These are phyloP conservation scores for Acleris holmiana DNA, from an alignment of 2,888 invertebrate genomes.

Conservation along the genomic window DNA sequence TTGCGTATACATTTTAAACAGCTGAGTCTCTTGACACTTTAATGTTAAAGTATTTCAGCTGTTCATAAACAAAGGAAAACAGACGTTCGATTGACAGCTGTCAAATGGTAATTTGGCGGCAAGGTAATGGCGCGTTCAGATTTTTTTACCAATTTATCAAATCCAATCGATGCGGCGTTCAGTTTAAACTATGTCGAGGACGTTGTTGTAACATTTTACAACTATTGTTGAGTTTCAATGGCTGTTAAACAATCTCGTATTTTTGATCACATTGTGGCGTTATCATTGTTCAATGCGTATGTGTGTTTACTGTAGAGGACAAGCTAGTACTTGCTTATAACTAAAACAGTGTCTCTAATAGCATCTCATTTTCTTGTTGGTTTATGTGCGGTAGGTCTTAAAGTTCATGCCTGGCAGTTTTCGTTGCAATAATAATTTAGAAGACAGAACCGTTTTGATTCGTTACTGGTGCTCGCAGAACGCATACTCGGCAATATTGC, in stretches of 20 bases:
- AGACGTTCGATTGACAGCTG: conserved; percentile 22
- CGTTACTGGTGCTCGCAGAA: conserved; percentile 1
- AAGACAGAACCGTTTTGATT: conserved; percentile 20
- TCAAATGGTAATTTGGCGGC: conserved; percentile 29
- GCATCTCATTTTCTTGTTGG: no score
- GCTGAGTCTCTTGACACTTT: no score
- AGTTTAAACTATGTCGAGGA: conserved; percentile 25
- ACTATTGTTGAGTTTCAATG: no score
- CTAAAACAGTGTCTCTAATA: no score
- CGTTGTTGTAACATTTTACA: not conserved
- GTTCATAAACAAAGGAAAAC: not conserved
- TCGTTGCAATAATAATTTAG: not conserved
- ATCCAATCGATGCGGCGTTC: conserved; percentile 1
- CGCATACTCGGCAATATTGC: conserved; percentile 32
- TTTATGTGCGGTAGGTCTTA: no score
- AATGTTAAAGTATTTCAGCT: no score
- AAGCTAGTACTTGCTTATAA: no score
- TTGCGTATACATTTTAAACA: conserved; percentile 5
- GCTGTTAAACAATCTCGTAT: no score
- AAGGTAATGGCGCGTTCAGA: conserved; percentile 23
- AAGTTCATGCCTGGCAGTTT: no score
- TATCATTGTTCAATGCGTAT: no score
- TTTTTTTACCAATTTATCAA: conserved; percentile 3
- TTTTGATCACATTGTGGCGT: no score
- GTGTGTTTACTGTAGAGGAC: no score